Base-by-base conservation (phyloP, 2,888 invertebrate species). In the Gortyna flavago region DNA sequence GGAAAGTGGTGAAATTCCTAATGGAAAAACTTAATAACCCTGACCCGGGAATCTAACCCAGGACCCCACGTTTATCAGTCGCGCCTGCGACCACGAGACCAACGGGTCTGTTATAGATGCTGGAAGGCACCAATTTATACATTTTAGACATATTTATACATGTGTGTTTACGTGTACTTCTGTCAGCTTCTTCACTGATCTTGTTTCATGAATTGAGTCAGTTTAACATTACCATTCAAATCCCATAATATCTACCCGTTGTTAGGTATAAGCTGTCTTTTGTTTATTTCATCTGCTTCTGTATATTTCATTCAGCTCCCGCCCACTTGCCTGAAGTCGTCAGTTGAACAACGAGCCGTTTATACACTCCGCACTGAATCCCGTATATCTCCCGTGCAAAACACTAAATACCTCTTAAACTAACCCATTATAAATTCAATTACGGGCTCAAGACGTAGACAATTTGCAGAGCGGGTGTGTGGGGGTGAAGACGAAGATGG, bases 381-480 rank as follows among this genome's bases (percentile, higher is more conserved):
- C 83, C 79, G 82, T 84, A 84, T 83, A 87, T 87, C 87, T 88
- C 85, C 85, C 84, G 81, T 81, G 88, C 91, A 92, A 93, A 92
- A 94, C 92, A 92, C 94, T 95, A 94, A 95, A 95, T 94, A 95
- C 94, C 92, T 90, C 92, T 91, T 94, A 93, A 95, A 95, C 95
- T 95, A 94, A 94, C 93, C 95, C 92, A 95, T 96, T 96, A 96
- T 96, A 96, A 95, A 96, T 96, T 96, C 95, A 95, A 96, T 96
- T 95, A 96, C 93, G 92, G 89, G 89, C 93, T 93, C 92, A 94
- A 94, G 95, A 94, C 93, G 93, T 87, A 94, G 93, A 95, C 94
- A 94, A 94, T 95, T 94, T 93, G 94, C 91, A 91, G 92, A 92
- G 79, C 89, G 90, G 88, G 91, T 90, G 88, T 86, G 85, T 84